Evolutionary conservation across 2,113 vertebrate genomes (phyloP).

Genomic region (Nothobranchius furzeri): DNA sequence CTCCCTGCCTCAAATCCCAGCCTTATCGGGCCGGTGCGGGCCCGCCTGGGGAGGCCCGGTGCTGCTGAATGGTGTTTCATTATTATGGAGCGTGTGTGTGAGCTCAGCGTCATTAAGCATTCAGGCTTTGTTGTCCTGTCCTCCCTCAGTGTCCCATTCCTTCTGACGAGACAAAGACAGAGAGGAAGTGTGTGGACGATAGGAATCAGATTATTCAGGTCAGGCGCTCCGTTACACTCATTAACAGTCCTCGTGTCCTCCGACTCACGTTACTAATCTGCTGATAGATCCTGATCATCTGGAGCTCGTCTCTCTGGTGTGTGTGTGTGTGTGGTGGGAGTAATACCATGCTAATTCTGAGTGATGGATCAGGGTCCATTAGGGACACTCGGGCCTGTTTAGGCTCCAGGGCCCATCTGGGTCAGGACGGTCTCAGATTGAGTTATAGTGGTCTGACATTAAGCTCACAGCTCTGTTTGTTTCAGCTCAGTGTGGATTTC

Average conservation of each 20-base stretch:
- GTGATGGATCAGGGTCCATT: background rate
- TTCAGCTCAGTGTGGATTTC: too few relatives aligned
- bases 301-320: background rate
- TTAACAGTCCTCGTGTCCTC: background rate
- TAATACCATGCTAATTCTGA: background rate
- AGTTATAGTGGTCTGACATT: too few relatives aligned
- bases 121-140: slow-evolving; percentile 23
- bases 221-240: slow-evolving; percentile 56
- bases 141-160: slow-evolving; percentile 56
- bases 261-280: slow-evolving; percentile 18
- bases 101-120: slow-evolving; percentile 39
- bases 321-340: too few relatives aligned
- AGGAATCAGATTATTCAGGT: slow-evolving; percentile 53
- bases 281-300: background rate
- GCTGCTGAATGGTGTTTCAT: slow-evolving; percentile 20
- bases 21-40: slow-evolving; percentile 15
- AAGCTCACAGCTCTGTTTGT: too few relatives aligned
- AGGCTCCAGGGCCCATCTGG: too few relatives aligned
- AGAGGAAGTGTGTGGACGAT: slow-evolving; percentile 15
- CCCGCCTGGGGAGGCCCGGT: background rate
- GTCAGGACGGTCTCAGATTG: too few relatives aligned
- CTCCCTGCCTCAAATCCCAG: slow-evolving; percentile 21
- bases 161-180: slow-evolving; percentile 44
- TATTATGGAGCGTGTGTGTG: slow-evolving; percentile 2
- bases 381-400: background rate